These are phyloP conservation scores for Myotis pilosus DNA, from an alignment of 2,797 vertebrate genomes.

Conservation along the genomic window DNA sequence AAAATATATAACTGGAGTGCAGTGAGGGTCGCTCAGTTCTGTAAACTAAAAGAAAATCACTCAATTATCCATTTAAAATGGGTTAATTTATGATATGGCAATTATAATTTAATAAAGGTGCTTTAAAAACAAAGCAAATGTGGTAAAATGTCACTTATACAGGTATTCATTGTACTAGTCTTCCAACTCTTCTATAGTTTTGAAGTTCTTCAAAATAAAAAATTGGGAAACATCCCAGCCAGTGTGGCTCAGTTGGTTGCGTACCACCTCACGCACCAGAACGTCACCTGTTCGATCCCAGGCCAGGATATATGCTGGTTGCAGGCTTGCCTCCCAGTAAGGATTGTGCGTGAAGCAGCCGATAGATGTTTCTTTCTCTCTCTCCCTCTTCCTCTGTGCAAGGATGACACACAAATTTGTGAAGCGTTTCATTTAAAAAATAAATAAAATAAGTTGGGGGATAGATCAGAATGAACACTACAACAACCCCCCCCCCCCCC, in stretches of 20 bases:
- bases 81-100: not conserved
- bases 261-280: not conserved
- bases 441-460: not conserved
- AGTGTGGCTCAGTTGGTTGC: not conserved
- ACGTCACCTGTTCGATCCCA: not conserved
- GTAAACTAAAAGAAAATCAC: not conserved
- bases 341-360: not conserved
- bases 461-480: not conserved
- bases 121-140: constrained; percentile 16
- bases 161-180: not conserved
- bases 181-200: not conserved
- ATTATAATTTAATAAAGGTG: not conserved
- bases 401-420: too few relatives aligned
- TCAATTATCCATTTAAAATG: constrained; percentile 20
- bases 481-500: too few relatives aligned
- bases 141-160: not conserved
- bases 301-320: not conserved
- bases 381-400: not conserved
- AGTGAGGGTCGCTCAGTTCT: not conserved
- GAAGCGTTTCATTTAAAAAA: too few relatives aligned
- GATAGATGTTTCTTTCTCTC: not conserved
- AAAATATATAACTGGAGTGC: not conserved
- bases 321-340: not conserved
- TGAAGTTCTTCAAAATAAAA: constrained; percentile 45
- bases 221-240: not conserved